A percentile compares a stretch with the other conserved stretches of the same genome.
phyloP scores from a whole-genome alignment of 2,797 vertebrate species.

The Triplophysa bombifrons region DNA sequence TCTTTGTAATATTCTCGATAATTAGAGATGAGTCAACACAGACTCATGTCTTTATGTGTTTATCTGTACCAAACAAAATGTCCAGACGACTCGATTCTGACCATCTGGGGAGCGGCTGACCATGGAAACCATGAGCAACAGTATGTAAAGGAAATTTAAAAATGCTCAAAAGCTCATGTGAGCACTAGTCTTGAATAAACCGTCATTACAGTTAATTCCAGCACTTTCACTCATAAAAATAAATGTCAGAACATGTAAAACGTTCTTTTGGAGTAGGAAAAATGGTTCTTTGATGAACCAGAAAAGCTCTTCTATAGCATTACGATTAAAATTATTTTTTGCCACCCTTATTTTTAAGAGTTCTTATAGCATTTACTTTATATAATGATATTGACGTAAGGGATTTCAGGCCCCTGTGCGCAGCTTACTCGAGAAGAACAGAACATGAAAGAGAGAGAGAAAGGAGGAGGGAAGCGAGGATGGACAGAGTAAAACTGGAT shows the following conservation, averaged over 20 bases:
- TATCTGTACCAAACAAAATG: slow-evolving; percentile 46
- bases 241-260: no score
- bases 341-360: neutral
- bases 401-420: slow-evolving; percentile 7
- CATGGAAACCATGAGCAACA: slow-evolving; percentile 42
- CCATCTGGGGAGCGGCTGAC: slow-evolving; percentile 46
- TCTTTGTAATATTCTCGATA: slow-evolving; percentile 32
- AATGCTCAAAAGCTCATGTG: neutral
- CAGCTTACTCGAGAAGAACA: slow-evolving; percentile 46
- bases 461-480: slow-evolving; percentile 58
- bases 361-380: slow-evolving; percentile 42
- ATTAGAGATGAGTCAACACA: slow-evolving; percentile 35
- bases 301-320: neutral
- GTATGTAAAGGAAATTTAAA: slow-evolving; percentile 6
- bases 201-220: slow-evolving; percentile 9
- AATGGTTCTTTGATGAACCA: neutral
- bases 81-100: slow-evolving; percentile 26
- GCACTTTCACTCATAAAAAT: neutral
- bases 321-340: neutral
- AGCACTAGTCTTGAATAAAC: slow-evolving; percentile 13
- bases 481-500: slow-evolving; percentile 70
- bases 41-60: slow-evolving; percentile 39
- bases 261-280: no score
- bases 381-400: slow-evolving; percentile 26
- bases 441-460: slow-evolving; percentile 57